phyloP scores from a whole-genome alignment of 2,888 invertebrate species.

The Geotrupes spiniger region DNA sequence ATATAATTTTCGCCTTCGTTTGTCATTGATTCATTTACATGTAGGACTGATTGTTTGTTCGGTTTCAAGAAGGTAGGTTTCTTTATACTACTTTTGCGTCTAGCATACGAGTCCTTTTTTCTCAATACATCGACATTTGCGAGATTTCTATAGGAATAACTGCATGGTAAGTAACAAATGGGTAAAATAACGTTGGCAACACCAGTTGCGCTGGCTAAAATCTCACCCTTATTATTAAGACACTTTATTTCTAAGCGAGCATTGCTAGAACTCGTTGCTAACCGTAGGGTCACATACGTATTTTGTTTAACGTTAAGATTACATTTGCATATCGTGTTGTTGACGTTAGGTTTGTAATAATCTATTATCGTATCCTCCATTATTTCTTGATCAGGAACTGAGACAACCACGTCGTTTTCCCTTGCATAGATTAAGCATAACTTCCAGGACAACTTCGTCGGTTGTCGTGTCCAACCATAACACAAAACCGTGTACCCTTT shows the following conservation, averaged over 20 bases:
- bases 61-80: no score
- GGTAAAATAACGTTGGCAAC: conserved; percentile 28
- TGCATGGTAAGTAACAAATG: conserved; percentile 22
- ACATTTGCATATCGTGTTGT: conserved; percentile 28
- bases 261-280: conserved; percentile 23
- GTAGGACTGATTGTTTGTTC: no score
- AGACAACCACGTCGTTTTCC: conserved; percentile 11
- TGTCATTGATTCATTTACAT: background rate
- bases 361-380: conserved; percentile 7
- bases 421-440: conserved; percentile 31
- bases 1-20: conserved; percentile 21
- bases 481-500: conserved; percentile 43
- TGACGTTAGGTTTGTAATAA: conserved; percentile 30
- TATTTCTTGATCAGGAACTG: conserved; percentile 8
- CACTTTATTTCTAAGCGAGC: conserved; percentile 28
- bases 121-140: background rate
- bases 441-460: conserved; percentile 33
- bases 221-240: conserved; percentile 21
- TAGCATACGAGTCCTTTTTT: background rate
- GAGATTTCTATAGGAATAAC: background rate
- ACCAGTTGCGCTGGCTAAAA: conserved; percentile 26
- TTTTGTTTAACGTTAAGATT: conserved; percentile 25
- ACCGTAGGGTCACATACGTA: conserved; percentile 27
- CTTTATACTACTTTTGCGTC: background rate
- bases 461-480: conserved; percentile 38